phyloP scores from a whole-genome alignment of 2,888 invertebrate genomes.

The Masnerella sp. region DNA sequence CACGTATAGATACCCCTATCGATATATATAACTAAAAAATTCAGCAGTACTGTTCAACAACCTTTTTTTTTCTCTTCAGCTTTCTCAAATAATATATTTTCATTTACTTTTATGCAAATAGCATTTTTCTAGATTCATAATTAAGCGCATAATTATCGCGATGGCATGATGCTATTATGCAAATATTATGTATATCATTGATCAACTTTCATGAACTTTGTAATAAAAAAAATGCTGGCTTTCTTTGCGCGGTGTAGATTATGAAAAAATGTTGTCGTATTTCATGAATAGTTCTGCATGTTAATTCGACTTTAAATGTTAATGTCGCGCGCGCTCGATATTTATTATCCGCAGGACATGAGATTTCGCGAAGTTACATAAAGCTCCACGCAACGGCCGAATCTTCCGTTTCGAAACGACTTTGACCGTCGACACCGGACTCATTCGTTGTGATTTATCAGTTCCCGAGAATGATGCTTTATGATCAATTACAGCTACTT shows the following conservation, averaged over 20 bases:
- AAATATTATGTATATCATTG: slow-evolving; percentile 55
- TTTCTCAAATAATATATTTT: slow-evolving; percentile 41
- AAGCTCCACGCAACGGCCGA: slow-evolving; percentile 31
- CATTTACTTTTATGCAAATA: slow-evolving; percentile 44
- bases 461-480: slow-evolving; percentile 18
- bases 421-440: slow-evolving; percentile 4
- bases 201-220: slow-evolving; percentile 56
- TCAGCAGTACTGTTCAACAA: too few species aligned
- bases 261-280: slow-evolving; percentile 53
- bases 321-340: slow-evolving; percentile 29
- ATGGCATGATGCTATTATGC: slow-evolving; percentile 51
- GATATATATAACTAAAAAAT: too few species aligned
- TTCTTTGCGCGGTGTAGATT: slow-evolving; percentile 45
- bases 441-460: slow-evolving; percentile 42
- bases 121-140: slow-evolving; percentile 47
- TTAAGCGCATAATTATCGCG: slow-evolving; percentile 45
- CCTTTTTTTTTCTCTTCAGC: slow-evolving; percentile 12
- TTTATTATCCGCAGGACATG: slow-evolving; percentile 39
- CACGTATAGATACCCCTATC: too few species aligned
- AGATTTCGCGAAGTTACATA: slow-evolving; percentile 33
- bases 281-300: slow-evolving; percentile 56
- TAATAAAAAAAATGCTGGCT: slow-evolving; percentile 41
- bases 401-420: slow-evolving; percentile 28
- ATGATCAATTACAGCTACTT: slow-evolving; percentile 36
- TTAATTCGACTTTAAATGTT: slow-evolving; percentile 49